Conservation (phyloP, 2,888 invertebrate genomes). For the Plutella xylostella region DNA sequence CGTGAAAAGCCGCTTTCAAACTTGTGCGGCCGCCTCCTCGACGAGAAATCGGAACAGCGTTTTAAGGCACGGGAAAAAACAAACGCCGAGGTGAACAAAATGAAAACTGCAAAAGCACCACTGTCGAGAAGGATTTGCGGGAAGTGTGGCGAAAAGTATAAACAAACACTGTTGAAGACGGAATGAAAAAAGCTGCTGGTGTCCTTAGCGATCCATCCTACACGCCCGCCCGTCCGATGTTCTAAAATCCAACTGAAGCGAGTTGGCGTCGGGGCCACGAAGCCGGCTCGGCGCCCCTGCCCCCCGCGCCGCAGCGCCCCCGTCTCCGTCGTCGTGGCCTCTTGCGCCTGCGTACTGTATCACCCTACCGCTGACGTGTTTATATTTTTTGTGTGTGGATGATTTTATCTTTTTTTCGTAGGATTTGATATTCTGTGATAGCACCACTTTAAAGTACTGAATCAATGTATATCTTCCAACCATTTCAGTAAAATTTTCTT, state of each 20-base stretch:
- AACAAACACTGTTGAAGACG: conserved; percentile 69
- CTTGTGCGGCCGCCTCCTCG: conserved; percentile 63
- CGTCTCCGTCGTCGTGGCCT: conserved; percentile 35
- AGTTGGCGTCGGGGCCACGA: conserved; percentile 24
- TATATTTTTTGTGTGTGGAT: conserved; percentile 58
- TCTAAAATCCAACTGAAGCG: conserved; percentile 63
- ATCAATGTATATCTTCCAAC: no score
- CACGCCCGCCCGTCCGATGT: conserved; percentile 68
- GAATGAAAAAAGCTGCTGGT: conserved; percentile 72
- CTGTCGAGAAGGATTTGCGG: conserved; percentile 61
- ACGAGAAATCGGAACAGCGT: conserved; percentile 64
- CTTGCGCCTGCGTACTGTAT: conserved; percentile 58
- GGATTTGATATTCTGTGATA: no score
- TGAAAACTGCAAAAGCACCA: conserved; percentile 48
- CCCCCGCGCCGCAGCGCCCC: conserved; percentile 27
- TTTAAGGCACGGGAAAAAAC: conserved; percentile 42
- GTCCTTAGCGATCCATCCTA: conserved; percentile 67
- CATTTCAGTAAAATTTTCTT: no score
- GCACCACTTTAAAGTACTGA: no score
- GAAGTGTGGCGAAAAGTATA: conserved; percentile 60
- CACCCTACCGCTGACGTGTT: conserved; percentile 55
- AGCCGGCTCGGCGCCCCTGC: conserved; percentile 34
- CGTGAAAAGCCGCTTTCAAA: conserved; percentile 68
- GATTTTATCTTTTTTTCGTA: conserved; percentile 22
- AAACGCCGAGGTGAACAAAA: conserved; percentile 48